Evolutionary conservation across 2,797 vertebrate species (phyloP), one percentile per base, ranked within the genome.

Genomic region (Trachurus trachurus): DNA sequence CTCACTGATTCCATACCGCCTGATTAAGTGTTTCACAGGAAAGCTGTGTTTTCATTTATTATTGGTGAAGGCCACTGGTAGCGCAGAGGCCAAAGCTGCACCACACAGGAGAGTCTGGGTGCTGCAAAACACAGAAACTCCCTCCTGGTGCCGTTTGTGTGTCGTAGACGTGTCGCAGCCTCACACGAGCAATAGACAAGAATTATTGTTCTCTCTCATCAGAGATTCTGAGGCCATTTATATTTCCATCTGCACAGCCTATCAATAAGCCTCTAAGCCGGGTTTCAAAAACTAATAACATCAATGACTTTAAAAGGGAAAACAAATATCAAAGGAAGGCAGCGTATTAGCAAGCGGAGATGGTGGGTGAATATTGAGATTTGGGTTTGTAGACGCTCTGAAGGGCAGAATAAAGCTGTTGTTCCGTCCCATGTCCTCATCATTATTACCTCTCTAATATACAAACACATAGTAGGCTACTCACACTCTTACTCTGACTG

Each of bases 231-330:
- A 76, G 79, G 84, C 84, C 87, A 82, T 93, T 92, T 91, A 79
- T 92, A 84, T 89, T 91, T 91, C 83, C 78, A 76, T 90, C 78
- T 71, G 82, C 11, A 2, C 67, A 78, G 87, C 81, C 89, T 79
- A 88, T 89, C 92, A 90, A 85, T 87, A 90, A 92, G 83, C 87
- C 86, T 79, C 81, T 90, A 86, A 91, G 89, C 89, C 56, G n/a
- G 83, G 86, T 84, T 92, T 89, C 71, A 88, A 89, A 92, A 93
- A 93, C 91, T 92, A 95, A 94, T 94, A 92, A 92, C 84, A 87
- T 92, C 87, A 88, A 88, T 88, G 87, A 88, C 87, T 92, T 88
- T 83, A 91, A 92, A 94, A 90, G 78, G 83, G 85, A 93, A 93
- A 93, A 91, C 78, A 92, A 87, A 93, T 92, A 92, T 90, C 90